Base-by-base conservation (phyloP, 2,888 invertebrate species). In the Liodrosophila aerea region DNA sequence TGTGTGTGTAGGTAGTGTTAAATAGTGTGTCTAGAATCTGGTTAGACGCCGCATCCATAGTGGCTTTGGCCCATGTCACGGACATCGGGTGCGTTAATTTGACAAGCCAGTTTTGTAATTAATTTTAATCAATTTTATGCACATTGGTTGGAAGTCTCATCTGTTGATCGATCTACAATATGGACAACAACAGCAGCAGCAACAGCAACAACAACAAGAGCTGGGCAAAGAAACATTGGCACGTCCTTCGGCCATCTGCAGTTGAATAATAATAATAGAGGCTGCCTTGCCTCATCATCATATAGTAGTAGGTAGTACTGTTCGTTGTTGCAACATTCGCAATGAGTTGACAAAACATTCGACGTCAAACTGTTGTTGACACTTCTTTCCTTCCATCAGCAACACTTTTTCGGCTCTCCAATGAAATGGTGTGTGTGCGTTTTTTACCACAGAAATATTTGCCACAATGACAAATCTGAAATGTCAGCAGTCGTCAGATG, bases 401-500 rank as follows among this genome's bases (percentile, higher is more conserved):
- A 11, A 22, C 8, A 30, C 36, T 11, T 47, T 34, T 50, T 39
- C 40, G 44, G 22, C 22, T 22, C 22, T 63, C 58, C 73, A 58
- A 51, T 54, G 40, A 31, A 50, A 59, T 54, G 45, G 30, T 27
- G 50, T 43, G 43, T 53, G 8, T 39, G 29, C 8, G 29, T 46
- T 56, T 56, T 44, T 18, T 45, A 13, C 12, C 22, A 27, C 29
- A 36, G 16, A 53, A 61, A 39, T 54, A 64, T 70, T 78, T 64
- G 66, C 54, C 77, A 74, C 81, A 80, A 80, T 80, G 78, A 80
- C 78, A 64, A 66, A 63, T 83, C 72, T 61, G 47, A 78, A 83
- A 83, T 78, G 78, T 78, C 78, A 80, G 62, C 83, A 71, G 76
- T 69, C 68, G 70, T 39, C 76, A 72, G 65, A 69, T 82, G 81